These are phyloP conservation scores for Nixonia krombeini DNA, from an alignment of 1,140 invertebrate genomes.

Conservation along the genomic window DNA sequence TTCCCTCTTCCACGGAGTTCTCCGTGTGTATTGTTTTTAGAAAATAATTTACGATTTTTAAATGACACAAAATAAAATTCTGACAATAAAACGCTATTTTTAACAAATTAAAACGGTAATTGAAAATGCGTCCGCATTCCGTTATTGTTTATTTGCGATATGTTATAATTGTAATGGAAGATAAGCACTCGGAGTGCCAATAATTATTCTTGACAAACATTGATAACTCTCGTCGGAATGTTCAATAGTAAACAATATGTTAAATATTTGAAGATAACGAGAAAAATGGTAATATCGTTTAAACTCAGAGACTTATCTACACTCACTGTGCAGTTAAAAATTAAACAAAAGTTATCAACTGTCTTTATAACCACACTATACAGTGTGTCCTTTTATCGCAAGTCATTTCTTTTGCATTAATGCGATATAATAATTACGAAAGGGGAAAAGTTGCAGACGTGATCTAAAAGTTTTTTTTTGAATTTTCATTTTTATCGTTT, in stretches of 20 bases:
- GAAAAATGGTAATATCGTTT: neutral
- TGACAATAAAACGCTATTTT: too few relatives aligned
- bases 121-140: neutral
- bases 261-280: neutral
- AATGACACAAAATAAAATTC: too few relatives aligned
- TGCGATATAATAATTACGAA: too few relatives aligned
- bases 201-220: neutral
- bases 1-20: too few relatives aligned
- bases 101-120: neutral
- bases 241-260: neutral
- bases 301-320: neutral
- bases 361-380: too few relatives aligned
- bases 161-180: neutral
- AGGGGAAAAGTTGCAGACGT: too few relatives aligned
- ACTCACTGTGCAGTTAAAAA: neutral
- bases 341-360: conserved; percentile 7
- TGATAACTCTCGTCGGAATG: neutral
- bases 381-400: too few relatives aligned
- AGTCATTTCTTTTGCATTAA: too few relatives aligned
- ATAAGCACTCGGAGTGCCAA: neutral
- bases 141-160: neutral
- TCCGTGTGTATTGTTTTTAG: too few relatives aligned
- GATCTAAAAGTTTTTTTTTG: too few relatives aligned
- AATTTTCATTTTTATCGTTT: too few relatives aligned
- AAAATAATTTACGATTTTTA: too few relatives aligned